Conservation (phyloP, 1,140 invertebrate genomes). For the Drosophila littoralis region DNA sequence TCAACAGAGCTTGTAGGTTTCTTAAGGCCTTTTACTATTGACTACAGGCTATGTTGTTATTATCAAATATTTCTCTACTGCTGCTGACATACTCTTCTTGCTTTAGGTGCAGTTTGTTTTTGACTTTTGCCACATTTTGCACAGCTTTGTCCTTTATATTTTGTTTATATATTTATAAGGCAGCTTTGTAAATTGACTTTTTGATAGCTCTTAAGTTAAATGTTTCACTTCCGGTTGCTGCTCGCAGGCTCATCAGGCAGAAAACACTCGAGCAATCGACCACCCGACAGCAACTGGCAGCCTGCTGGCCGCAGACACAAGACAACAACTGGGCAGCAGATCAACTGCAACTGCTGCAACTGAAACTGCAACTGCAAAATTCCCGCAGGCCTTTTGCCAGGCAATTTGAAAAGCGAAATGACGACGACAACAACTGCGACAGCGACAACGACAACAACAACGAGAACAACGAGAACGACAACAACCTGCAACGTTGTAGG, state of each 20-base stretch:
- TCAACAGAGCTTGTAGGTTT: no score
- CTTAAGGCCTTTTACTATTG: no score
- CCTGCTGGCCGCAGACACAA: slow-evolving; percentile 12
- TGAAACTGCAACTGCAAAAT: slow-evolving; percentile 39
- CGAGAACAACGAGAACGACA: slow-evolving; percentile 30
- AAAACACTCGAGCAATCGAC: slow-evolving; percentile 31
- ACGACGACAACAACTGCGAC: slow-evolving; percentile 60
- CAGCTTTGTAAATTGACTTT: neutral
- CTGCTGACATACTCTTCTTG: no score
- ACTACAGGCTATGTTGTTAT: no score
- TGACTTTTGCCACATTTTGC: neutral
- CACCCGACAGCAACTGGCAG: slow-evolving; percentile 51
- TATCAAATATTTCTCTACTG: no score
- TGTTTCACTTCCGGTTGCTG: slow-evolving; percentile 54
- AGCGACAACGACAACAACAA: slow-evolving; percentile 23
- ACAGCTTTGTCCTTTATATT: neutral
- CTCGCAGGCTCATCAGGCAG: slow-evolving; percentile 15
- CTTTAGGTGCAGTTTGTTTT: no score
- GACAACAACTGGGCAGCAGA: slow-evolving; percentile 22
- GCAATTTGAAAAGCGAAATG: slow-evolving; percentile 79
- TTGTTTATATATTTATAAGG: slow-evolving; percentile 9
- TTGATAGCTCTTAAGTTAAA: slow-evolving; percentile 30
- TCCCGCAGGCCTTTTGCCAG: slow-evolving; percentile 72
- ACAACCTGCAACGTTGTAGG: slow-evolving; percentile 67
- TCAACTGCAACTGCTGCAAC: slow-evolving; percentile 24